phyloP scores from a whole-genome alignment of 1,140 invertebrate species.

The Caenorhabditis elegans region DNA sequence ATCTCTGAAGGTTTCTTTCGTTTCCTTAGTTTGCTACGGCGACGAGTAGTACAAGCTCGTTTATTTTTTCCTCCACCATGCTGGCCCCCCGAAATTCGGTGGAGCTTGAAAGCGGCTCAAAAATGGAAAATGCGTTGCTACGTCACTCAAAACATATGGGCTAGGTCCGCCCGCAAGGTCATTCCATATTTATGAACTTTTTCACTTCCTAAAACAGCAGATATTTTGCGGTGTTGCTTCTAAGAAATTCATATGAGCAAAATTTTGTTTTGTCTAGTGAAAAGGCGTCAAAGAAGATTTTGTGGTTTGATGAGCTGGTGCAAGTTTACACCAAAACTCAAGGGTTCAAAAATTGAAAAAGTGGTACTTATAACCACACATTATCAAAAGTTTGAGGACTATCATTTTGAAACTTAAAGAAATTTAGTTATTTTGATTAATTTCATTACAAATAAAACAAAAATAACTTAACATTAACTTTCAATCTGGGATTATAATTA shows the following conservation, averaged over 20 bases:
- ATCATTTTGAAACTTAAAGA: no score
- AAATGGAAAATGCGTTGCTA: background rate
- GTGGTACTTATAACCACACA: no score
- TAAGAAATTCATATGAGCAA: background rate
- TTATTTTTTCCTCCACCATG: background rate
- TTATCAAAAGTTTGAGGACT: no score
- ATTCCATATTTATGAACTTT: slow-evolving; percentile 28
- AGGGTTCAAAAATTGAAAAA: no score
- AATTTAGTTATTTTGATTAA: no score
- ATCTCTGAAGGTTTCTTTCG: background rate
- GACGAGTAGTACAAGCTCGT: background rate
- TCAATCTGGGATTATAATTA: no score
- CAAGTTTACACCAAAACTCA: no score
- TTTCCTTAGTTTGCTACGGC: background rate
- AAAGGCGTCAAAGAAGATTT: background rate
- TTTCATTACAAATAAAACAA: no score
- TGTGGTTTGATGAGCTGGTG: background rate
- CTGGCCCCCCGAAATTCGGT: background rate
- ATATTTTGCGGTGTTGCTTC: background rate
- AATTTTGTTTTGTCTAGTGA: background rate
- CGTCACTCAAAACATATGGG: background rate
- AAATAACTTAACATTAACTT: no score
- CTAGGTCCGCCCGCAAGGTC: background rate
- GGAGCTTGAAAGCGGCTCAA: background rate
- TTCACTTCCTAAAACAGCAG: background rate